Percentiles rank a stretch among this genome's conserved stretches.
These are phyloP conservation scores for Hydrotaea cyrtoneurina DNA, from an alignment of 2,888 invertebrate species.

Conservation along the genomic window DNA sequence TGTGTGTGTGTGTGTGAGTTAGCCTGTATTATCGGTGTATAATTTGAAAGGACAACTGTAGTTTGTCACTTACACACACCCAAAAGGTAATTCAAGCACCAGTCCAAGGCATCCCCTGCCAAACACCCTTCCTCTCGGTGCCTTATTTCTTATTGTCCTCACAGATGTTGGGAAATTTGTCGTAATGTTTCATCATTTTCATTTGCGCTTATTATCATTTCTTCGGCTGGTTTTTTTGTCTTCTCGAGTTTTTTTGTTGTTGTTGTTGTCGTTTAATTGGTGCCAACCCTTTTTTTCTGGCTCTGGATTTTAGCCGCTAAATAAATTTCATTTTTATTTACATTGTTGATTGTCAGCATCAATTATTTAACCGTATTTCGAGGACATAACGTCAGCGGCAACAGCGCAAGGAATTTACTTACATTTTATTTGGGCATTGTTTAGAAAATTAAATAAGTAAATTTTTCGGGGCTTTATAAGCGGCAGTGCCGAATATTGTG, in stretches of 20 bases:
- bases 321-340: constrained; percentile 74
- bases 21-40: neutral
- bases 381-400: neutral
- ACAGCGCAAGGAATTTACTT: constrained; percentile 27
- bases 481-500: neutral
- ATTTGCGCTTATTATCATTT: constrained; percentile 37
- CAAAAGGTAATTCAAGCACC: neutral
- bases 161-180: constrained; percentile 61
- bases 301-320: constrained; percentile 23
- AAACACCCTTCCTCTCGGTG: neutral
- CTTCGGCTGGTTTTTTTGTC: constrained; percentile 10
- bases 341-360: constrained; percentile 78
- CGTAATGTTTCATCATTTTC: constrained; percentile 58
- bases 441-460: neutral
- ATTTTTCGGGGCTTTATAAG: too few species aligned
- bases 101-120: constrained; percentile 48
- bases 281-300: constrained; percentile 25
- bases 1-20: too few species aligned
- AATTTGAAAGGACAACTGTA: neutral
- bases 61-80: constrained; percentile 6
- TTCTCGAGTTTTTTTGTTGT: neutral
- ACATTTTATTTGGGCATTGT: neutral
- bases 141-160: constrained; percentile 45
- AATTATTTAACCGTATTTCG: constrained; percentile 74
- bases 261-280: constrained; percentile 18